Percentiles rank a stretch among this genome's conserved stretches.
These are phyloP conservation scores for Pseudomyrmex flavicornis DNA, from an alignment of 1,140 invertebrate species.

Conservation along the genomic window DNA sequence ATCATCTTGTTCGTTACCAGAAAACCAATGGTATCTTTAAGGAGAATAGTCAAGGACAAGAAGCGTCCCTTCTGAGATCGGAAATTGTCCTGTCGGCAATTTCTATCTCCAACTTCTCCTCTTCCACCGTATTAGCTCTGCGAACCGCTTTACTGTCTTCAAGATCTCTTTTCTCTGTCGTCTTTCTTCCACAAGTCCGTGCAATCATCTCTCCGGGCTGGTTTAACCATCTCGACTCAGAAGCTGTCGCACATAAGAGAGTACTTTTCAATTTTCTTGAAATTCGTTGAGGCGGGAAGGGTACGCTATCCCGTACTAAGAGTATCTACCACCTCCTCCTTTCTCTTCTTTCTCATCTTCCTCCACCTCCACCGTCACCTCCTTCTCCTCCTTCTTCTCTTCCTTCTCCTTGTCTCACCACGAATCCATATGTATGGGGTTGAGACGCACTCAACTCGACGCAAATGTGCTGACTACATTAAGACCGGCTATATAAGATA, in stretches of 20 bases:
- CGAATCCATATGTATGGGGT: constrained; percentile 84
- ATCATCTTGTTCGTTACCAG: constrained; percentile 66
- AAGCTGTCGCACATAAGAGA: constrained; percentile 28
- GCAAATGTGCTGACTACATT: constrained; percentile 85
- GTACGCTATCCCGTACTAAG: constrained; percentile 28
- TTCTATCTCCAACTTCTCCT: constrained; percentile 38
- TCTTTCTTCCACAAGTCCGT: constrained; percentile 33
- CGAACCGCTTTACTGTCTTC: constrained; percentile 43
- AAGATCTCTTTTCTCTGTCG: constrained; percentile 41
- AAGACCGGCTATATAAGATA: constrained; percentile 82
- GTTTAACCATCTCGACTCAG: constrained; percentile 53
- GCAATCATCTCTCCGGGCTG: constrained; percentile 65
- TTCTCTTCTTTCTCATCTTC: constrained; percentile 29
- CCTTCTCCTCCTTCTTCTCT: constrained; percentile 51
- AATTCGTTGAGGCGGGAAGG: constrained; percentile 68
- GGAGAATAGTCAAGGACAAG: constrained; percentile 75
- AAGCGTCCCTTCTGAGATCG: constrained; percentile 69
- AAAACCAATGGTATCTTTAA: constrained; percentile 74
- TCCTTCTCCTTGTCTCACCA: constrained; percentile 62
- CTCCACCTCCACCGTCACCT: background rate
- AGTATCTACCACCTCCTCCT: constrained; percentile 50
- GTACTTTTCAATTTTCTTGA: constrained; percentile 71
- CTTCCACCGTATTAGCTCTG: constrained; percentile 38
- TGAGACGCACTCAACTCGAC: constrained; percentile 73
- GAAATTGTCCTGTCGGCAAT: constrained; percentile 1